Conservation (phyloP, 2,888 invertebrate species). For the Ichneumon xanthorius region DNA sequence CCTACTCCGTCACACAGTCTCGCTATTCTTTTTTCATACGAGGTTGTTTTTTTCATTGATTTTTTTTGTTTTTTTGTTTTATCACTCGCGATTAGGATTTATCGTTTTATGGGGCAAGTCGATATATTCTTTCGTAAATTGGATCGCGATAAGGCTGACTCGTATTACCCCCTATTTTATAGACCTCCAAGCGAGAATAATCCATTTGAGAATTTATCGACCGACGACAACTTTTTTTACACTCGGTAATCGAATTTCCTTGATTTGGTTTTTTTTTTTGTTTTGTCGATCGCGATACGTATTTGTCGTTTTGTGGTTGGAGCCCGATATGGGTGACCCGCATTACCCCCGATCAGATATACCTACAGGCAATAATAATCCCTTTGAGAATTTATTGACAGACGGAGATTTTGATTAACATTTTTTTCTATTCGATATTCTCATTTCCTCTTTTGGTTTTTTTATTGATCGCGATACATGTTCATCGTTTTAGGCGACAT, state of each 20-base stretch:
- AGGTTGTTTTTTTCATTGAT: background rate
- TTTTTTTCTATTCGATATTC: background rate
- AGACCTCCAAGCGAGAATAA: slow-evolving; percentile 10
- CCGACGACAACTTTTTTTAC: background rate
- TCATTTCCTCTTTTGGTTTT: background rate
- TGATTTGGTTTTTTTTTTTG: no score
- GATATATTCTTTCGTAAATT: background rate
- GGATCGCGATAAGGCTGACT: background rate
- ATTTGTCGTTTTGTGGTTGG: background rate
- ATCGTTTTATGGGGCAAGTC: background rate
- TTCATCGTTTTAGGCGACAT: background rate
- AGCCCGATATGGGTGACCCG: background rate
- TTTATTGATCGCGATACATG: background rate
- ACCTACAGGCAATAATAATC: slow-evolving; percentile 14
- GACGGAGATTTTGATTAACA: slow-evolving; percentile 11
- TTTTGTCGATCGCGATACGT: no score
- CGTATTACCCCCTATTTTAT: background rate
- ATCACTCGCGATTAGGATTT: background rate
- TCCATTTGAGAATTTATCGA: slow-evolving; percentile 40
- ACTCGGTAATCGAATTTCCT: no score
- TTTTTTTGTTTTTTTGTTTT: background rate
- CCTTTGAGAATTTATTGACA: slow-evolving; percentile 37
- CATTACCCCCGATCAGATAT: background rate
- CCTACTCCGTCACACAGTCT: background rate
- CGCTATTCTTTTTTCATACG: no score